Percentiles rank a stretch among this genome's conserved stretches.
phyloP scores from a whole-genome alignment of 2,113 vertebrate genomes.

The Piprites chloris region DNA sequence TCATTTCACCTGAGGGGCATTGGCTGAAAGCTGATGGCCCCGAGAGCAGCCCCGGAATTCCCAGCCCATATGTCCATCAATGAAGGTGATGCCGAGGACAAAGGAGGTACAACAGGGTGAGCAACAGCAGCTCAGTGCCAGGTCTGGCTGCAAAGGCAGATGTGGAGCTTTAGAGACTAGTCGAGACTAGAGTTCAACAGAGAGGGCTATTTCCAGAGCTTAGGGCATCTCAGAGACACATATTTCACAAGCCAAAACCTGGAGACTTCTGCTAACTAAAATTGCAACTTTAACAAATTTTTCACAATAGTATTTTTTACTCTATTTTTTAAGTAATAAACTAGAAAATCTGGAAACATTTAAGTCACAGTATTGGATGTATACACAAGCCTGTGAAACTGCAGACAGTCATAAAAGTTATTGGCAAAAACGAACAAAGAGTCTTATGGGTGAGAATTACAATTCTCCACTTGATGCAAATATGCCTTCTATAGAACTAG shows the following conservation, averaged over 20 bases:
- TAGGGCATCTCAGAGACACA: neutral
- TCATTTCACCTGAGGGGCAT: neutral
- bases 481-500: neutral
- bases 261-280: neutral
- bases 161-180: neutral
- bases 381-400: neutral
- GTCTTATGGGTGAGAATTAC: slow-evolving; percentile 10
- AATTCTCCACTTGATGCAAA: slow-evolving; percentile 27
- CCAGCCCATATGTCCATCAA: neutral
- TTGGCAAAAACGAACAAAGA: neutral
- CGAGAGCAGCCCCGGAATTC: neutral
- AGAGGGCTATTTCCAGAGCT: neutral
- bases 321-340: neutral
- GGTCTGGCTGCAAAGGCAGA: neutral
- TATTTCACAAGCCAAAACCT: neutral
- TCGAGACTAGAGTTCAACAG: neutral
- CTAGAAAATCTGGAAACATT: neutral
- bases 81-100: neutral
- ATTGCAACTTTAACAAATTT: neutral
- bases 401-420: slow-evolving; percentile 10
- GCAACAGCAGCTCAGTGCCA: neutral
- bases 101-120: neutral
- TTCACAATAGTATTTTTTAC: neutral
- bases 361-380: neutral
- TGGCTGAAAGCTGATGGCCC: neutral